These are phyloP conservation scores for Uria aalge DNA, from an alignment of 2,113 vertebrate species.

Conservation along the genomic window DNA sequence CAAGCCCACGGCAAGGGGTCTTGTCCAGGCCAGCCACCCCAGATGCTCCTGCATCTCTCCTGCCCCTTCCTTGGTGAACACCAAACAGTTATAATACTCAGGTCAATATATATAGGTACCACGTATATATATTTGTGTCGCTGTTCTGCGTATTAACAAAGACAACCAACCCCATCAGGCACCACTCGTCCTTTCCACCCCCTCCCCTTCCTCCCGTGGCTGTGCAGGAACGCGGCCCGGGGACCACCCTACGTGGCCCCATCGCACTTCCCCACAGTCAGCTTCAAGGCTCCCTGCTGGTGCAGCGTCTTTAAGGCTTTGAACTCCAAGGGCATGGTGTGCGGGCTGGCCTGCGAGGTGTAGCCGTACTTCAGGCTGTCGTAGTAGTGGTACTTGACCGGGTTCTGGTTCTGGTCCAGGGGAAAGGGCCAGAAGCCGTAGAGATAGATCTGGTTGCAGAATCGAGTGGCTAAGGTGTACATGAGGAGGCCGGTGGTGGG, in stretches of 20 bases:
- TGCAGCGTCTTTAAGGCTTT: slow-evolving; percentile 89
- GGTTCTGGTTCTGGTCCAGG: slow-evolving; percentile 80
- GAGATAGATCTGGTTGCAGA: slow-evolving; percentile 94
- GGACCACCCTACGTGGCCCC: slow-evolving; percentile 73
- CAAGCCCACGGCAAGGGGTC: slow-evolving; percentile 20
- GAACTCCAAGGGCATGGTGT: slow-evolving; percentile 98
- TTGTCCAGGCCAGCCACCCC: slow-evolving; percentile 4
- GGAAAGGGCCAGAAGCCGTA: slow-evolving; percentile 97
- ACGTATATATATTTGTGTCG: slow-evolving; percentile 69
- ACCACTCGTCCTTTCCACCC: slow-evolving; percentile 53
- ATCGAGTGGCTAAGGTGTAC: slow-evolving; percentile 95
- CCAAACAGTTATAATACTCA: slow-evolving; percentile 77
- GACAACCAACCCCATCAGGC: slow-evolving; percentile 69
- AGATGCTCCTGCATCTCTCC: slow-evolving; percentile 48
- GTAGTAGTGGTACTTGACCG: slow-evolving; percentile 97
- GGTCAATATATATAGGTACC: slow-evolving; percentile 76
- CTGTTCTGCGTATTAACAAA: slow-evolving; percentile 71
- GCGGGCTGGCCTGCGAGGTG: slow-evolving; percentile 90
- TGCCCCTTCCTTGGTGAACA: slow-evolving; percentile 74
- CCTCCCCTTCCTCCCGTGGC: slow-evolving; percentile 69
- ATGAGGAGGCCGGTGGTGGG: slow-evolving; percentile 95
- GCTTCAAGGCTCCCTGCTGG: slow-evolving; percentile 90
- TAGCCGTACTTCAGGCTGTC: slow-evolving; percentile 92
- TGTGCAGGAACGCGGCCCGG: slow-evolving; percentile 53
- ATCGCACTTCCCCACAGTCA: slow-evolving; percentile 86